Conservation (phyloP, 2,888 invertebrate species). For the Sphaerophoria taeniata region DNA sequence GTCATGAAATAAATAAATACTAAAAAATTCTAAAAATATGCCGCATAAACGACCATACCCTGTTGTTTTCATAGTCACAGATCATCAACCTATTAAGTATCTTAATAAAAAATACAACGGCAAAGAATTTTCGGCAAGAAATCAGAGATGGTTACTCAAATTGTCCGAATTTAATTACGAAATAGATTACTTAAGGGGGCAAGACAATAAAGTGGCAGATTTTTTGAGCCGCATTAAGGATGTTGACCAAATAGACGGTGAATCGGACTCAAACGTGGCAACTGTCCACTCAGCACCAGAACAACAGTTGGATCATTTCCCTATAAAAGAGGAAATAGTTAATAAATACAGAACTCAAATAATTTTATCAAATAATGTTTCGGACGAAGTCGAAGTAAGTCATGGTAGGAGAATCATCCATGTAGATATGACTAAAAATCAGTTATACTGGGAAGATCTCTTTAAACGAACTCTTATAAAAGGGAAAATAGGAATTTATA, state of each 20-base stretch:
- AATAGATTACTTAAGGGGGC: constrained; percentile 43
- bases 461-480: no score
- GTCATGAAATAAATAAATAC: no score
- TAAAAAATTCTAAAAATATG: no score
- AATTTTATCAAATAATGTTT: background rate
- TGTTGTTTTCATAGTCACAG: background rate
- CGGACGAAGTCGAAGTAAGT: background rate
- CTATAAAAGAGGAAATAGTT: constrained; percentile 32
- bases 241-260: constrained; percentile 34
- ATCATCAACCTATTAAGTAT: constrained; percentile 10
- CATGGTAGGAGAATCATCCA: constrained; percentile 12
- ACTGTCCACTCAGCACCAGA: constrained; percentile 44
- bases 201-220: constrained; percentile 38
- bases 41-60: no score
- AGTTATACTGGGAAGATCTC: constrained; percentile 23
- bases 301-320: constrained; percentile 52
- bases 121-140: constrained; percentile 2
- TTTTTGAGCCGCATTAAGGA: constrained; percentile 58
- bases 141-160: constrained; percentile 55
- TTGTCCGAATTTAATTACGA: constrained; percentile 42
- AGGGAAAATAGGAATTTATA: no score
- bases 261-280: constrained; percentile 44
- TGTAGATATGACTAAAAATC: constrained; percentile 19
- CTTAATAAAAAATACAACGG: background rate
- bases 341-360: constrained; percentile 11